Evolutionary conservation across 2,888 invertebrate species (phyloP), one percentile per base, ranked within the genome.

Genomic region (Anthrax anthrax): DNA sequence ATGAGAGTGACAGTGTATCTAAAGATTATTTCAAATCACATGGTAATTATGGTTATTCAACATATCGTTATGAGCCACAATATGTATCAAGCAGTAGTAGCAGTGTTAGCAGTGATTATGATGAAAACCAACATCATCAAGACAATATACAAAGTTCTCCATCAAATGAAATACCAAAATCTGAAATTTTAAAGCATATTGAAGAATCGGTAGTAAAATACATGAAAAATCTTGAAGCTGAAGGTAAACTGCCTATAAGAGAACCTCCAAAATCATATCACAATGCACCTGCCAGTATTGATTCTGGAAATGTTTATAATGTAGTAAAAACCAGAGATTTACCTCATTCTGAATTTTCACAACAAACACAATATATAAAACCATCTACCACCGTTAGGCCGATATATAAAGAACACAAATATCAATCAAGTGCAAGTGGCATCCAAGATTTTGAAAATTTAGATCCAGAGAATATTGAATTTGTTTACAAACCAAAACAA

Each of bases 161-260:
- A 29, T 59, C 64, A 1, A 62, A 60, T 17, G 64, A 67, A 39
- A 61, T 66, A 48, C 64, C 64, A 6, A 67, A 63, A 48, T 60
- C 61, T 1, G 64, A 67, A 51, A 63, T 67, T 4, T 59, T 69
- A 51, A 64, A 62, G 39, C 67, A 69, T 43, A 68, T 69, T 37
- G 68, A 69, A 42, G 62, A 67, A 42, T 66, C 67, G 0, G 69
- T 69, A 1, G 62, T 66, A 14, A 64, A 65, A 50, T 68, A 69
- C 43, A 67, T 68, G 65, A 65, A 63, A 43, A 65, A 63, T 38
- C 52, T 67, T 48, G 66, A 67, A 47, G 61, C 62, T 2, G 63
- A 65, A 42, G 65, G 64, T 3, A 57, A 63, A 16, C 56, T 16
- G 18, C 62, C 2, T 3, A 32, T 5, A 12, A 32, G 13, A 32